phyloP scores from a whole-genome alignment of 53 echinoderm and acorn worm genomes.

The Actinopyga echinites region DNA sequence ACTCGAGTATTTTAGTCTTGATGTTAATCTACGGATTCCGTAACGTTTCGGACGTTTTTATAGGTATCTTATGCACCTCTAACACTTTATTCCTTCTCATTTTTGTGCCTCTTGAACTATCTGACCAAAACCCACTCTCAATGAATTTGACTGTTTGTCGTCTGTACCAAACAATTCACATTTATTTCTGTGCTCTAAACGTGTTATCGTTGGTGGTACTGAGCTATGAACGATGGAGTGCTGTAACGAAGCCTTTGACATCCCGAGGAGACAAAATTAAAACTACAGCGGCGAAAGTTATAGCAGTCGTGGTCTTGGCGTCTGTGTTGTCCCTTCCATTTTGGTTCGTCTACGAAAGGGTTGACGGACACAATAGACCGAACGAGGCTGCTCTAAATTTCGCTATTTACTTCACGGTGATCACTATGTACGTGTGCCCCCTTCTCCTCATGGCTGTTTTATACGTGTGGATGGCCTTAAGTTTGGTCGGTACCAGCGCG shows the following conservation, averaged over 20 bases:
- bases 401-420: background rate
- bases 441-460: background rate
- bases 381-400: background rate
- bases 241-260: constrained; percentile 54
- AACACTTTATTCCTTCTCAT: constrained; percentile 36
- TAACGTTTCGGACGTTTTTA: constrained; percentile 57
- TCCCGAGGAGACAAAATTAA: constrained; percentile 11
- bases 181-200: constrained; percentile 48
- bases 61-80: constrained; percentile 47
- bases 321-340: background rate
- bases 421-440: constrained; percentile 6
- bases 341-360: constrained; percentile 28
- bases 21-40: constrained; percentile 53
- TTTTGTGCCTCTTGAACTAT: constrained; percentile 16
- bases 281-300: constrained; percentile 12
- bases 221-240: constrained; percentile 56
- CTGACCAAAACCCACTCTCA: background rate
- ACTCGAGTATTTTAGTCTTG: constrained; percentile 40
- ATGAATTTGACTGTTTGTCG: constrained; percentile 13
- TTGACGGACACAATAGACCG: background rate
- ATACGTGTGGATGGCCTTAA: constrained; percentile 9
- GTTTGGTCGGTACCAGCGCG: background rate
- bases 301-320: background rate
- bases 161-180: background rate
- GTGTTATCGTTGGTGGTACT: constrained; percentile 51